Conservation (phyloP, 2,888 invertebrate species). For the Trypoxylon attenuatum region DNA sequence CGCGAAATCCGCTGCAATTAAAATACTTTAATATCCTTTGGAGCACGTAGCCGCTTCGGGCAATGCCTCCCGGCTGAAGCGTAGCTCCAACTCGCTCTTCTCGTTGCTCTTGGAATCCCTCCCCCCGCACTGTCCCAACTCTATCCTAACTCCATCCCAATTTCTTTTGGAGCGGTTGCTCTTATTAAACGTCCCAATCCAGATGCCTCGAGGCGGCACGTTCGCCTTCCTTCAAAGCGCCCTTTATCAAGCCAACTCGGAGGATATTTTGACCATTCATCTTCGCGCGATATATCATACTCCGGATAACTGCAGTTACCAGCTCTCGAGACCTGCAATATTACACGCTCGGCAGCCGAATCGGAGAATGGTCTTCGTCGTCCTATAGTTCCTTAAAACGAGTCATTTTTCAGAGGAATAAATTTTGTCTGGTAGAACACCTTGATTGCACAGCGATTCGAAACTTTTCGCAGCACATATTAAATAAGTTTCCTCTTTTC, state of each 20-base stretch:
- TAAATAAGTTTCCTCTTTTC: neutral
- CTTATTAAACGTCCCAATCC: slow-evolving; percentile 56
- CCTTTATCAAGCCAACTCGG: slow-evolving; percentile 34
- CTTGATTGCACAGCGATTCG: neutral
- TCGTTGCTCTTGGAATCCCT: slow-evolving; percentile 1
- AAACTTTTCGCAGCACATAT: neutral
- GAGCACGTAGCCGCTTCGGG: slow-evolving; percentile 54
- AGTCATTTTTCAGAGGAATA: neutral
- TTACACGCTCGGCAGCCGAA: slow-evolving; percentile 6
- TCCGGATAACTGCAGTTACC: slow-evolving; percentile 25
- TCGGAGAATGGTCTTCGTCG: neutral
- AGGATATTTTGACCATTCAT: slow-evolving; percentile 45
- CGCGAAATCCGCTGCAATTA: slow-evolving; percentile 62
- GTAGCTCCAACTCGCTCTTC: slow-evolving; percentile 1
- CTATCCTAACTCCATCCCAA: slow-evolving; percentile 23
- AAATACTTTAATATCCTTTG: slow-evolving; percentile 65
- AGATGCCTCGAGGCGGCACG: slow-evolving; percentile 45
- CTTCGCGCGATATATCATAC: slow-evolving; percentile 30
- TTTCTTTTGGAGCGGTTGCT: slow-evolving; percentile 45
- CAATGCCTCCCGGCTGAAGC: slow-evolving; percentile 40
- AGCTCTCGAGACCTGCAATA: slow-evolving; percentile 16
- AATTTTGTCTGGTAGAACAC: too few relatives aligned
- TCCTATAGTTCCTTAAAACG: neutral
- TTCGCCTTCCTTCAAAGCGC: slow-evolving; percentile 47
- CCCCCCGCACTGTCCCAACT: slow-evolving; percentile 10